phyloP scores from a whole-genome alignment of 2,113 vertebrate species.

The Alaudala cheleensis region DNA sequence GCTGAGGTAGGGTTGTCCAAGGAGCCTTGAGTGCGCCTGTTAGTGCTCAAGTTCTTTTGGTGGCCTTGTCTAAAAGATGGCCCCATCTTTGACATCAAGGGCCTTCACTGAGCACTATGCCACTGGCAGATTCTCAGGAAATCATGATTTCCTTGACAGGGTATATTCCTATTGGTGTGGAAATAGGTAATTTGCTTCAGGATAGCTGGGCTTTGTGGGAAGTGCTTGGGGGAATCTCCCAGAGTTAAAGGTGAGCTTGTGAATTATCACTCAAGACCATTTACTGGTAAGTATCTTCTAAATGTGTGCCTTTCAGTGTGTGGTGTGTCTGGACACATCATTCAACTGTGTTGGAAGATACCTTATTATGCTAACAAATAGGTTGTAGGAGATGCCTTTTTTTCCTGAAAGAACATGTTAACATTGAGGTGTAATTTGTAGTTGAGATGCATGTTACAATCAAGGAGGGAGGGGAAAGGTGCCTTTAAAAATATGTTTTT shows the following conservation, averaged over 20 bases:
- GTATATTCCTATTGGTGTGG: not conserved
- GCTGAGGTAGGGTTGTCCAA: rapidly evolving
- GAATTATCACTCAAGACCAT: not conserved
- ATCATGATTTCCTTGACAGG: not conserved
- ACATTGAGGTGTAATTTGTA: not conserved
- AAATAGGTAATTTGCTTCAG: not conserved
- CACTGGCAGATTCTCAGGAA: not conserved
- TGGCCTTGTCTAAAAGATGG: not conserved
- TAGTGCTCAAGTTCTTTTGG: not conserved
- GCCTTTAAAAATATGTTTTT: not conserved
- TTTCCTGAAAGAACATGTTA: not conserved
- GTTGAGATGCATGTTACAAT: not conserved
- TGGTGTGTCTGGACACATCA: not conserved
- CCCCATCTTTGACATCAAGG: not conserved
- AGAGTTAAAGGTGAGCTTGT: not conserved
- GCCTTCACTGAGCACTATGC: not conserved
- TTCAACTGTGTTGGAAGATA: too few species aligned
- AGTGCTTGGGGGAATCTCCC: not conserved
- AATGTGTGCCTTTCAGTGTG: not conserved
- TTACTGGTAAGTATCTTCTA: not conserved
- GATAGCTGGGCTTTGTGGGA: not conserved
- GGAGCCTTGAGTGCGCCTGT: not conserved
- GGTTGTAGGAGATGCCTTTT: not conserved
- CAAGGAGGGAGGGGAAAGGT: not conserved
- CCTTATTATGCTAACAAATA: not conserved